Evolutionary conservation across 2,888 invertebrate genomes (phyloP), one percentile per base, ranked within the genome.

Genomic region (Congeria kusceri): DNA sequence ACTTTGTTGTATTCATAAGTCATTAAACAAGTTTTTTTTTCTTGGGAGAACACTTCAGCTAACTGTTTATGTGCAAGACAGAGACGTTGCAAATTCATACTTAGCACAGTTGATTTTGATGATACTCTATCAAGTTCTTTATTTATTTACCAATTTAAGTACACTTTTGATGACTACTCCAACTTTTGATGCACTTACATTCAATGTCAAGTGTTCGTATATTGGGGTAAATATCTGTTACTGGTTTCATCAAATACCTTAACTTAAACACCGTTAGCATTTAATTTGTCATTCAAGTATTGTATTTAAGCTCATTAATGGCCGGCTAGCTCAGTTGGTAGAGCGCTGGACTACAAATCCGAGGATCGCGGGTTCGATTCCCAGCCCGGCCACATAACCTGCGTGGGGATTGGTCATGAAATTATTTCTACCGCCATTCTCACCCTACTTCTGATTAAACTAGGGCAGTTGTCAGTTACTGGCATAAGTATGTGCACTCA

Each of bases 161-260:
- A 32, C 32, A 32, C 32, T 32, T 32, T 32, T 32, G 32, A 32
- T 32, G 9, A 69, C 69, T 18, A 15, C 27, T 1, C 64, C 69
- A 18, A 69, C 69, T 69, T 76, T 76, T 9, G 69, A 69, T 59
- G 76, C 76, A 70, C 76, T 65, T 7, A 70, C 69, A 58, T 76
- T 69, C 0, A 47, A n/a, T 59, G 46, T 69, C 58, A 70, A 56
- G 3, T 70, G 28, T 47, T 70, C 70, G 44, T 76, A 70, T 1
- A 76, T 23, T 49, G 4, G 20, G 76, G 25, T 5, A 27, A 27
- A 28, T 70, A 76, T 32, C 59, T 28, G 23, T 64, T 65, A 64
- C 65, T 65, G 28, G 61, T 20, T 18, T 62, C 75, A 69, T 69
- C 75, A 75, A 69, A 75, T 2, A 69, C 15, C 4, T 56, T 29